Conservation (phyloP, 2,113 vertebrate species). For the Cololabis saira region DNA sequence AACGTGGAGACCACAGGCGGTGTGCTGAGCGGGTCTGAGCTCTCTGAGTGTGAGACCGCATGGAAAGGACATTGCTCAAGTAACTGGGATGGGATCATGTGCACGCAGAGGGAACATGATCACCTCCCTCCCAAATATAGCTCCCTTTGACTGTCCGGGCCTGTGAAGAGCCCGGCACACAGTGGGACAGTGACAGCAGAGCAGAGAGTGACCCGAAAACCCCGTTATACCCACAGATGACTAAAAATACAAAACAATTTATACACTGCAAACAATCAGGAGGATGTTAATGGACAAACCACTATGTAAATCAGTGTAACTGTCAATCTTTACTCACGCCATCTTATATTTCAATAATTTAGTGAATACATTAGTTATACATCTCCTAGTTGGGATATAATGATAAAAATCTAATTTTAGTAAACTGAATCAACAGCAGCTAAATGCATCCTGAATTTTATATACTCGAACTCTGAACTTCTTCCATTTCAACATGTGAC, state of each 20-base stretch:
- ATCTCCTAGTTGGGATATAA: too few species aligned
- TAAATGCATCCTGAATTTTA: not conserved
- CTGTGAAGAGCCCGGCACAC: slow-evolving; percentile 50
- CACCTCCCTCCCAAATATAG: slow-evolving; percentile 82
- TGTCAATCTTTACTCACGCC: too few species aligned
- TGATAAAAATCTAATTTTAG: too few species aligned
- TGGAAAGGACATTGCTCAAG: slow-evolving; percentile 68
- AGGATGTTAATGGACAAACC: too few species aligned
- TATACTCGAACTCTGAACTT: not conserved
- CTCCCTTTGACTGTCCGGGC: slow-evolving; percentile 72
- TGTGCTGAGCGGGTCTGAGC: slow-evolving; percentile 39
- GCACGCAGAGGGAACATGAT: slow-evolving; percentile 86
- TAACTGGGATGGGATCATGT: slow-evolving; percentile 80
- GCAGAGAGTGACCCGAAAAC: slow-evolving; percentile 11
- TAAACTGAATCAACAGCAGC: not conserved
- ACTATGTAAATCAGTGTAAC: too few species aligned
- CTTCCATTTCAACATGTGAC: not conserved
- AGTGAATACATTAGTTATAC: too few species aligned
- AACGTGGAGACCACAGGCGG: not conserved
- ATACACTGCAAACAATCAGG: too few species aligned
- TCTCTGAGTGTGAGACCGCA: slow-evolving; percentile 46
- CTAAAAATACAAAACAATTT: too few species aligned
- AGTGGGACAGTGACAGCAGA: slow-evolving; percentile 21
- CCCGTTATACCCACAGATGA: too few species aligned
- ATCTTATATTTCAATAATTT: too few species aligned